Evolutionary conservation across 2,113 vertebrate species (phyloP), one percentile per base, ranked within the genome.

Genomic region (Charina bottae): DNA sequence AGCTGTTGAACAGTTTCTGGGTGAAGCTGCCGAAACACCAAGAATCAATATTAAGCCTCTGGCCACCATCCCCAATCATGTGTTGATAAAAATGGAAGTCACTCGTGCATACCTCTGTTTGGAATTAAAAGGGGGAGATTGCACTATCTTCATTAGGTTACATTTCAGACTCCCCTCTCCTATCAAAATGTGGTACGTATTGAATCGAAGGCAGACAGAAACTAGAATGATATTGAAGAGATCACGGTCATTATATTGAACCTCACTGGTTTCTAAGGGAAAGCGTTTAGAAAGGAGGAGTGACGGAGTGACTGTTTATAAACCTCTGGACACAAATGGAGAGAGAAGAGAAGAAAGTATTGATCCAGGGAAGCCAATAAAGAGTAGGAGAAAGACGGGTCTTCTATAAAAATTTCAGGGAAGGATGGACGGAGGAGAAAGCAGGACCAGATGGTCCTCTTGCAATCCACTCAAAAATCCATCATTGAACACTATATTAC

Each of bases 151-250:
- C 54, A 37, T 54, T 46, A 37, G 87, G 33, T 55, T 62, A 54
- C 15, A 89, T 9, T 60, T 60, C 7, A 54, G 26, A 12, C 26
- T 89, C 84, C 56, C 1, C 15, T 60, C 17, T n/a, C 83, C 2
- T 4, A 84, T 62, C 56, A 84, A 84, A 84, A 62, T 84, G 84
- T 26, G 54, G 46, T 62, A 42, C 42, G 3, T 42, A 92, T 55
- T 84, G 24, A 49, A 62, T 4, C 49, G 13, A 88, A 88, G 28
- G 56, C 72, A 58, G 56, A 21, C 42, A 62, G 68, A 62, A 60
- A 6, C 83, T 53, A 46, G 24, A 60, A n/a, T 83, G 54, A 83
- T 28, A 54, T 92, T 91, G 87, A 72, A 87, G 90, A 64, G 53
- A 46, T 60, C 55, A 59, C 21, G 68, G 42, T n/a, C 87, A 78